A percentile compares a stretch with the other conserved stretches of the same genome.
These are phyloP conservation scores for Agonopterix alstromeriana DNA, from an alignment of 2,888 invertebrate species.

Conservation along the genomic window DNA sequence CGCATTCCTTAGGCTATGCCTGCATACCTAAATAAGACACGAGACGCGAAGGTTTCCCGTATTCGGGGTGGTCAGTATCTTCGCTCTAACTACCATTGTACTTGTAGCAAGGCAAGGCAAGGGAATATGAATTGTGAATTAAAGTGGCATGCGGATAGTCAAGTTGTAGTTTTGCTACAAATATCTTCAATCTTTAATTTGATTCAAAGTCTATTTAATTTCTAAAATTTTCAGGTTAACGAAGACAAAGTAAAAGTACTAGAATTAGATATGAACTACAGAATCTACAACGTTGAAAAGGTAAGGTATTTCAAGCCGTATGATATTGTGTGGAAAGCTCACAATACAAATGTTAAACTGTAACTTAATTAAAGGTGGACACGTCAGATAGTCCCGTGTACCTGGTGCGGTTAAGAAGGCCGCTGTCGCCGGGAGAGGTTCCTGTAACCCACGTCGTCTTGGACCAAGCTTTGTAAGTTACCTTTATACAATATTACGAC, in stretches of 20 bases:
- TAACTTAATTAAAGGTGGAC: conserved; percentile 29
- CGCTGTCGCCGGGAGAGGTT: conserved; percentile 35
- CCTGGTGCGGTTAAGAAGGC: conserved; percentile 43
- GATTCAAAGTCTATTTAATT: neutral
- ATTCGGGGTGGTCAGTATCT: no score
- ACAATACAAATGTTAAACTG: neutral
- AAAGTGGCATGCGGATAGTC: no score
- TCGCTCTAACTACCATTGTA: no score
- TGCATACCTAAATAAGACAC: no score
- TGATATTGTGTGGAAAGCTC: no score
- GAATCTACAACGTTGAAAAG: conserved; percentile 84
- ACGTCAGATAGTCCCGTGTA: conserved; percentile 39
- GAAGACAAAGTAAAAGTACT: conserved; percentile 72
- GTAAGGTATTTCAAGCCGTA: conserved; percentile 47
- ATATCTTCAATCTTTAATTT: neutral
- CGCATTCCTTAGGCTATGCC: no score
- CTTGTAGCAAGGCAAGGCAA: no score
- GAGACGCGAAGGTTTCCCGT: no score
- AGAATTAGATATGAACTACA: conserved; percentile 87
- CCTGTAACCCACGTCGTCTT: conserved; percentile 34
- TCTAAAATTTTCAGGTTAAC: conserved; percentile 19
- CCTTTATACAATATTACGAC: no score
- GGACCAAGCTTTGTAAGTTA: conserved; percentile 33
- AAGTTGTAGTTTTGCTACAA: no score
- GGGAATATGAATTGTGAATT: no score